Percentiles rank a stretch among this genome's conserved stretches.
These are phyloP conservation scores for Ostrea edulis DNA, from an alignment of 1,140 invertebrate genomes.

Conservation along the genomic window DNA sequence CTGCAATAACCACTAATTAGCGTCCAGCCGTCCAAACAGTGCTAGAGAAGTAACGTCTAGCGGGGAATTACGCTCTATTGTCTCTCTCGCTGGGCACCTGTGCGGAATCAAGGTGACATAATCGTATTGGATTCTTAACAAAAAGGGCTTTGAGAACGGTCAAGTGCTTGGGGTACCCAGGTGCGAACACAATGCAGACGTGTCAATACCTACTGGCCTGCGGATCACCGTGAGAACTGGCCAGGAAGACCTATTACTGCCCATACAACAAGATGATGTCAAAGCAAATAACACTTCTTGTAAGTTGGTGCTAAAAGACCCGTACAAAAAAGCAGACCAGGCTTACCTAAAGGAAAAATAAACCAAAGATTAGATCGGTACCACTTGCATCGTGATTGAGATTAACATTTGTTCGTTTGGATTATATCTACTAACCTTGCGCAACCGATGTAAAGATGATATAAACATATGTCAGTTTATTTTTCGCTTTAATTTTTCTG, in stretches of 20 bases:
- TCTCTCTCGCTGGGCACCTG: background rate
- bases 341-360: background rate
- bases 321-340: background rate
- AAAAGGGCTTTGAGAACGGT: constrained; percentile 23
- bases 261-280: constrained; percentile 27
- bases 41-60: background rate
- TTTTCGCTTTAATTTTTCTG: too few relatives aligned
- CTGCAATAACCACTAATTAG: background rate
- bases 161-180: constrained; percentile 26
- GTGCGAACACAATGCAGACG: constrained; percentile 17
- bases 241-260: background rate
- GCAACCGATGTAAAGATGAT: background rate
- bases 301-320: background rate
- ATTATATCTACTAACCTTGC: background rate
- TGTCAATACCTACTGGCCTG: constrained; percentile 15
- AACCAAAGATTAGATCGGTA: background rate
- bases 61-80: constrained; percentile 15
- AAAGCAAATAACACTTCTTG: background rate
- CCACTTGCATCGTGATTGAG: background rate
- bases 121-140: constrained; percentile 26
- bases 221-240: constrained; percentile 16
- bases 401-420: background rate
- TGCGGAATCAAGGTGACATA: constrained; percentile 16
- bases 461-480: background rate
- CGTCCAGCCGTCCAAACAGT: background rate